Evolutionary conservation across 1,140 invertebrate species (phyloP).

Genomic region (Drosophila lini): DNA sequence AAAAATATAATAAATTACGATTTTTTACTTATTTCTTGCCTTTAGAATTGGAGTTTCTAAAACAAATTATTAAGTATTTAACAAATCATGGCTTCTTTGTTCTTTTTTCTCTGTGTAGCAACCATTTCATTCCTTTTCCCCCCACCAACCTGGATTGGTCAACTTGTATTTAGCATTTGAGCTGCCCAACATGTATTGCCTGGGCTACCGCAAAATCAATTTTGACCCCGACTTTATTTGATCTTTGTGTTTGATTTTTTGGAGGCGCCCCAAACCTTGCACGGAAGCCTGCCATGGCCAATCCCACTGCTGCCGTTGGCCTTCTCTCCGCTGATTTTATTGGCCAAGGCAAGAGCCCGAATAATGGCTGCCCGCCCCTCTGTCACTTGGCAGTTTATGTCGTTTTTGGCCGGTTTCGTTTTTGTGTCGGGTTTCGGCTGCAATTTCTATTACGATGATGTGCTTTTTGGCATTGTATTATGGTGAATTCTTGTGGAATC

Average conservation of each 20-base stretch:
- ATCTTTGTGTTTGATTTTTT: slow-evolving; percentile 31
- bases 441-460: slow-evolving; percentile 24
- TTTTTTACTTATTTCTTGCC: neutral
- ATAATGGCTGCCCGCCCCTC: slow-evolving; percentile 55
- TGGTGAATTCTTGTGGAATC: neutral
- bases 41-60: neutral
- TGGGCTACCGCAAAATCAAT: slow-evolving; percentile 77
- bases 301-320: slow-evolving; percentile 57
- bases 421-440: neutral
- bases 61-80: neutral
- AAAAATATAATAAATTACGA: neutral
- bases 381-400: slow-evolving; percentile 1
- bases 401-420: slow-evolving; percentile 18
- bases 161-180: slow-evolving; percentile 56
- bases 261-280: slow-evolving; percentile 31
- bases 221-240: slow-evolving; percentile 60
- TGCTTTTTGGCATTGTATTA: slow-evolving; percentile 1
- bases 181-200: slow-evolving; percentile 57
- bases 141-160: slow-evolving; percentile 13
- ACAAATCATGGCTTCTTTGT: neutral
- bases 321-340: slow-evolving; percentile 71
- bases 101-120: slow-evolving; percentile 8
- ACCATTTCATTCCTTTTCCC: slow-evolving; percentile 2
- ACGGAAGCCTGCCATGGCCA: slow-evolving; percentile 32
- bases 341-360: slow-evolving; percentile 56